Conservation (phyloP, 2,113 vertebrate genomes). For the Cervus canadensis region DNA sequence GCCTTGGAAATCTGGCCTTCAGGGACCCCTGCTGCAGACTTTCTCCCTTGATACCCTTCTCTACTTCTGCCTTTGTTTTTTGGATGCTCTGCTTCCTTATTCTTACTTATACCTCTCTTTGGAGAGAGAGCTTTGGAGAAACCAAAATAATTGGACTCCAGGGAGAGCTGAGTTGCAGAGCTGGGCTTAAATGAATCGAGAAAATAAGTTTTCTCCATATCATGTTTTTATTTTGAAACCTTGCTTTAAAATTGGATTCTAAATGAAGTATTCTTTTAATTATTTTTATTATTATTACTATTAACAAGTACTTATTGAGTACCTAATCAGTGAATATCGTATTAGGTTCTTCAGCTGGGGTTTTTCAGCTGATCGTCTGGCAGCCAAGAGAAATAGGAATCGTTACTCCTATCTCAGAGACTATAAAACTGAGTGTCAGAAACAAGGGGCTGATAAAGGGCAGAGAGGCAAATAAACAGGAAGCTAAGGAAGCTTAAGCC, state of each 20-base stretch:
- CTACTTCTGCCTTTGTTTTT: not conserved
- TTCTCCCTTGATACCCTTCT: not conserved
- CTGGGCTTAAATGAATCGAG: not conserved
- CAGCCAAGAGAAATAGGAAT: not conserved
- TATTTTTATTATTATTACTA: not conserved
- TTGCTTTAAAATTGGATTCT: not conserved
- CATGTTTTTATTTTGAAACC: not conserved
- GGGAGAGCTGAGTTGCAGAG: not conserved
- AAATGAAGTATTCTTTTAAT: not conserved
- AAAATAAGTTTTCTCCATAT: not conserved
- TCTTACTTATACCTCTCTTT: not conserved
- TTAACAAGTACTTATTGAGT: not conserved
- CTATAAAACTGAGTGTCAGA: not conserved
- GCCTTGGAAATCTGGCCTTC: not conserved
- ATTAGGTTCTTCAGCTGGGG: not conserved
- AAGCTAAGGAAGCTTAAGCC: not conserved
- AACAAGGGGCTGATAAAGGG: not conserved
- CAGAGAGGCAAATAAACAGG: not conserved
- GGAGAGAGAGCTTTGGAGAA: constrained; percentile 5
- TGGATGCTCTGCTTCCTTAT: not conserved
- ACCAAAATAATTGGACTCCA: constrained; percentile 47
- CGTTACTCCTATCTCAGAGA: not conserved
- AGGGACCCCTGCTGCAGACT: not conserved
- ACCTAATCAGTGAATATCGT: not conserved
- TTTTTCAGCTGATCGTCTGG: not conserved